Base-by-base conservation (phyloP, 1,140 invertebrate genomes). In the Eupristina koningsbergeri region DNA sequence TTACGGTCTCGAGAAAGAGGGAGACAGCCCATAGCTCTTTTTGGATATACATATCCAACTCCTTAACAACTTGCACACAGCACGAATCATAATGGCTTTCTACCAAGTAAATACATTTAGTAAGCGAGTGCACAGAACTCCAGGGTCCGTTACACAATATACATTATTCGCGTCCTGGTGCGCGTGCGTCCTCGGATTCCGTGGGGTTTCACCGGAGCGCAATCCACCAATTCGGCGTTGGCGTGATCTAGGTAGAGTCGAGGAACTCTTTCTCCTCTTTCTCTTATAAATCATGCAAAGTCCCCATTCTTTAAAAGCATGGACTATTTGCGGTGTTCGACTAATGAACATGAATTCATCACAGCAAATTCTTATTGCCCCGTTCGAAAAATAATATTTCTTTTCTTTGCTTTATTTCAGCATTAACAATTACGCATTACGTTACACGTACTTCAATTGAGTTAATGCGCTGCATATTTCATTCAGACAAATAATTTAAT, bases 101-200 rank as follows among this genome's bases (percentile, higher is more conserved):
- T 71, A 63, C 83, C 77, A 45, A 41, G 83, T 71, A 84, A 84
- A 84, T 84, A 84, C 83, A 69, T 81, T 81, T 76, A 69, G 82
- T 71, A 58, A 53, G 2, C 22, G 19, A 36, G 39, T 41, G 26
- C 29, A 79, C n/a, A 45, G 6, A 45, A 41, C 80, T 74, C 71
- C 26, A 26, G 76, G 9, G 39, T 19, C 83, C 79, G 64, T 85
- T 81, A 78, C 47, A 67, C n/a, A 45, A n/a, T n/a, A n/a, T n/a
- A n/a, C n/a, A n/a, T n/a, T n/a, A n/a, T n/a, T n/a, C n/a, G n/a
- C n/a, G n/a, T n/a, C 78, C 58, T 29, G 26, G 41, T 26, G 71
- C 39, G 73, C 47, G 71, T 26, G 29, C 5, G 19, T 74, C 36
- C 11, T 45, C 73, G 64, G 31, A 67, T 67, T 31, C 31, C n/a